A percentile compares a stretch with the other conserved stretches of the same genome.
phyloP scores from a whole-genome alignment of 2,888 invertebrate species.

The Morpho helenor region DNA sequence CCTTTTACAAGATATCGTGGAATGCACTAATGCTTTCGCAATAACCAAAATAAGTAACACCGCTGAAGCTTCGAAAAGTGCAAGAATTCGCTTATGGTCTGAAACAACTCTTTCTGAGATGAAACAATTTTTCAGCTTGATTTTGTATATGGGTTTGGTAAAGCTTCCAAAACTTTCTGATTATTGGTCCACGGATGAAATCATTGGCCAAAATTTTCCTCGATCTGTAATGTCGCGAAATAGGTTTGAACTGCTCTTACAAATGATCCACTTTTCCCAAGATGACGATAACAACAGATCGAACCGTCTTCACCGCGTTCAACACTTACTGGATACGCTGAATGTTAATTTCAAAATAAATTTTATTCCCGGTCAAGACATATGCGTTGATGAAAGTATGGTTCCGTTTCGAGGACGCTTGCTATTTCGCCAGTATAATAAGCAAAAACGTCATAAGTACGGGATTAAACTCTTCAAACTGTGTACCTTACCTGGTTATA shows the following conservation, averaged over 20 bases:
- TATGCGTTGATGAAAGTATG: conserved; percentile 12
- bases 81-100: conserved; percentile 29
- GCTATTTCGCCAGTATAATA: conserved; percentile 13
- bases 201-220: neutral
- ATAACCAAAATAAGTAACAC: conserved; percentile 24
- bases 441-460: no score
- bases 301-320: conserved; percentile 33
- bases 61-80: conserved; percentile 26
- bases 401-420: conserved; percentile 13
- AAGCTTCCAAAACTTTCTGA: conserved; percentile 34
- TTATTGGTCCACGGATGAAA: conserved; percentile 23
- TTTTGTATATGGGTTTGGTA: conserved; percentile 39
- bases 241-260: conserved; percentile 36
- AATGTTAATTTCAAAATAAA: conserved; percentile 6
- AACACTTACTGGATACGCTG: conserved; percentile 27
- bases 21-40: conserved; percentile 30
- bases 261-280: conserved; percentile 38
- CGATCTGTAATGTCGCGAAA: conserved; percentile 27
- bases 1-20: conserved; percentile 27
- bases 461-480: conserved; percentile 40
- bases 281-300: conserved; percentile 33
- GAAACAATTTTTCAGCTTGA: conserved; percentile 35
- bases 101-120: conserved; percentile 30
- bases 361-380: conserved; percentile 4
- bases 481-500: conserved; percentile 37